Evolutionary conservation across 64 coral and sea anemone genomes (phyloP), one percentile per base, ranked within the genome.

Genomic region (Montipora foliosa): DNA sequence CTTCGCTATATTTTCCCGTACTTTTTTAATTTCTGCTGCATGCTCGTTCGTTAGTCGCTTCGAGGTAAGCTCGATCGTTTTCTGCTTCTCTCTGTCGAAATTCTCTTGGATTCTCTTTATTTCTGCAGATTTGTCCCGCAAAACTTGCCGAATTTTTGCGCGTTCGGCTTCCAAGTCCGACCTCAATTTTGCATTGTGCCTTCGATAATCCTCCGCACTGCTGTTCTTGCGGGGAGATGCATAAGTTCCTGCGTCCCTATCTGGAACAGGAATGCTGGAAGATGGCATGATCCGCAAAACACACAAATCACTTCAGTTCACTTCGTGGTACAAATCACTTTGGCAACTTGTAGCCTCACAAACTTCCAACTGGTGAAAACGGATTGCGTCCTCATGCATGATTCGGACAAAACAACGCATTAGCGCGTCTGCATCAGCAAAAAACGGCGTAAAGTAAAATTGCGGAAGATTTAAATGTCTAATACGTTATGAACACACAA

Each of bases 61-160:
- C 14, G 93, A 76, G 17, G 92, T 76, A 82, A 74, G 89, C 19
- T 99, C 98, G 25, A 99, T 76, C 58, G 98, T 89, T 95, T 90
- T 96, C 70, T 99, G 95, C 83, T 82, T 96, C 81, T 99, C 98
- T 61, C 90, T 94, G 47, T 99, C 95, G 60, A 88, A 83, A 77
- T 95, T 95, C 78, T 99, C 98, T 64, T 99, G 98, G 22, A 96
- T 94, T 87, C 98, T 91, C 67, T 96, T 96, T 12, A 99, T 77
- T 61, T 99, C 98, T 60, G 68, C 84, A 46, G 95, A 91, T 80
- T 95, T 99, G 87, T 99, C 98, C 61, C 98, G 98, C 76, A 96
- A 82, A 76, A 94, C 90, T 76, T 94, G 95, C 79, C 94, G 94
- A 85, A 99, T 91, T 67, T 94, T 94, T 3, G 88, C 77, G 67